Percentiles rank a stretch among this genome's conserved stretches.
Evolutionary conservation across 2,888 invertebrate genomes (phyloP).

Genomic region (Seira ritae): DNA sequence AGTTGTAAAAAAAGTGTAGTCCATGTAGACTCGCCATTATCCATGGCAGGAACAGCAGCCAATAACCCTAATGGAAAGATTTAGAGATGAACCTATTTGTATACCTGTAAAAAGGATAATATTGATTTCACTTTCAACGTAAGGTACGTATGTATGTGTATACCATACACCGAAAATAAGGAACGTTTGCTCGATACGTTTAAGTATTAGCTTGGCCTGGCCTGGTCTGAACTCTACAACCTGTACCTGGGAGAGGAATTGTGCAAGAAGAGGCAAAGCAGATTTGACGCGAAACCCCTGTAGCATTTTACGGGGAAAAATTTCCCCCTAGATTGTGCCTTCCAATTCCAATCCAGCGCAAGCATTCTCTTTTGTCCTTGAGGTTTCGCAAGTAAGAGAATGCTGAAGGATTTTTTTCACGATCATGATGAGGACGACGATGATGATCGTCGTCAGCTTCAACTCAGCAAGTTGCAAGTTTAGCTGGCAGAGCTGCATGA

Average conservation of each 20-base stretch:
- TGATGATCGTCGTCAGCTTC: not conserved
- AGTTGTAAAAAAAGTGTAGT: constrained; percentile 10
- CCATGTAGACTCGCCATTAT: not conserved
- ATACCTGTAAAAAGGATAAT: not conserved
- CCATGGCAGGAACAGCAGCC: constrained; percentile 30
- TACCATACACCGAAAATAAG: not conserved
- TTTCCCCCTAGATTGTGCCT: not conserved
- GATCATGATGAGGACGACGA: not conserved
- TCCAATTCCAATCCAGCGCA: constrained; percentile 10
- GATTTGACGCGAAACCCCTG: constrained; percentile 2
- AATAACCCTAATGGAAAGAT: constrained; percentile 64
- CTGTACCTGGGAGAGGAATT: not conserved
- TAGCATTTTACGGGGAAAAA: not conserved
- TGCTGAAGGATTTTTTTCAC: not conserved
- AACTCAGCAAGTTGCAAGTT: not conserved
- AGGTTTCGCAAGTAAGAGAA: not conserved
- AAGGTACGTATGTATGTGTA: not conserved
- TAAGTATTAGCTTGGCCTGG: not conserved
- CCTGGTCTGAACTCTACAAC: constrained; percentile 11
- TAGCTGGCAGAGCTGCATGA: not conserved
- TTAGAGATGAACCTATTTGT: constrained; percentile 22
- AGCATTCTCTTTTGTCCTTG: not conserved
- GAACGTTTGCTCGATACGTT: constrained; percentile 1
- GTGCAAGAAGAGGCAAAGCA: not conserved
- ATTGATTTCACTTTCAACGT: constrained; percentile 14